Evolutionary conservation across 2,113 vertebrate genomes (phyloP), one percentile per base, ranked within the genome.

Genomic region (Corydoras maculifer): DNA sequence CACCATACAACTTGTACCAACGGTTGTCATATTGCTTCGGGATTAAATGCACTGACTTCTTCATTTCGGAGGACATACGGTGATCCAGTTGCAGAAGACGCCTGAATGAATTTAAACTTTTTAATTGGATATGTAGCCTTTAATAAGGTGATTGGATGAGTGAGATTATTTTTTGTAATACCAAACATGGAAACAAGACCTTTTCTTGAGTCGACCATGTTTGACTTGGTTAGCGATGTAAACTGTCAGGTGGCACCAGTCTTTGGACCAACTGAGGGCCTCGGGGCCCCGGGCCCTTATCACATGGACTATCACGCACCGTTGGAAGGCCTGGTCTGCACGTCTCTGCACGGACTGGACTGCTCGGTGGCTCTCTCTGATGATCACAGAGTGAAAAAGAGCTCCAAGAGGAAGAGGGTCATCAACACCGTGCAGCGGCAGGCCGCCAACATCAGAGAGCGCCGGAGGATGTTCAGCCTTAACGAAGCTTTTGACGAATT

Each of bases 401-500:
- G 32, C 3, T 5, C 91, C 69, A 92, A 88, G 77, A 90, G 96
- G 76, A 94, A 93, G 75, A 79, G 97, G 2, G 84, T 96, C 83
- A 95, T 99, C 86, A 94, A 90, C 58, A 87, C 87, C 4, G 92
- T 93, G 12, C 97, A 98, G 88, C 91, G 97, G 15, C 93, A 94
- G 82, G 96, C 95, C 2, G 97, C 97, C 77, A 99, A 99, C 77
- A 81, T 98, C 80, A 84, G 97, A 9, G 97, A 99, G 64, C 91
- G 97, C 74, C 94, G 91, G 76, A 82, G 97, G 50, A 99, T 99
- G 97, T 97, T 97, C 82, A 94, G 93, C 77, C 90, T 99, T 75
- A 99, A 99, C 68, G 95, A 98, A 82, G 97, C 97, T 3, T 99
- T 99, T 31, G 96, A 99, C 58, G 90, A 88, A 73, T 89, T 99